Evolutionary conservation across 2,797 vertebrate species (phyloP).

Genomic region (Alfaro cultratus): DNA sequence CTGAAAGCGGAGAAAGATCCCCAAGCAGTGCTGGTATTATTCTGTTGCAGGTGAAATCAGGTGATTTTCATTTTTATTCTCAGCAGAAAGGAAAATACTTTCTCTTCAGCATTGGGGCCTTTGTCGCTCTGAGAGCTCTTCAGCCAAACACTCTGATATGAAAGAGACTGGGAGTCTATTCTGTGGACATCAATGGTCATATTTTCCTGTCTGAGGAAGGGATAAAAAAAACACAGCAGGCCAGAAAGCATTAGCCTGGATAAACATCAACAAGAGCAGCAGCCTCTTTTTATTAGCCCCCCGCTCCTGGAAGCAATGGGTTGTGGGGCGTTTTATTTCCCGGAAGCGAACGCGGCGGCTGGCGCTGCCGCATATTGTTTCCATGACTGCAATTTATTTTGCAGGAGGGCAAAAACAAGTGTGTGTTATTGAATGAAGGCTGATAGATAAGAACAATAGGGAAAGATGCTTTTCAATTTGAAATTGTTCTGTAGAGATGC

Average conservation of each 20-base stretch:
- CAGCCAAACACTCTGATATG: slow-evolving; percentile 41
- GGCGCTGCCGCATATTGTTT: slow-evolving; percentile 68
- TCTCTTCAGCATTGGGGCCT: slow-evolving; percentile 22
- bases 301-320: slow-evolving; percentile 49
- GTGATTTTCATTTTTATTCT: slow-evolving; percentile 16
- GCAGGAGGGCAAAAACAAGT: slow-evolving; percentile 56
- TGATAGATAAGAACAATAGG: slow-evolving; percentile 74
- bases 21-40: slow-evolving; percentile 4
- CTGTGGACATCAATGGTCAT: slow-evolving; percentile 57
- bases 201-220: slow-evolving; percentile 44
- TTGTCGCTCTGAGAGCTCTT: slow-evolving; percentile 50
- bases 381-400: slow-evolving; percentile 75
- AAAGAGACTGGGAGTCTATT: slow-evolving; percentile 49
- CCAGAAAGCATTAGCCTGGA: slow-evolving; percentile 66
- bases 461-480: slow-evolving; percentile 71
- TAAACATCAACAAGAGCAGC: slow-evolving; percentile 66
- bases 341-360: slow-evolving; percentile 46
- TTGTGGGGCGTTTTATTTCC: slow-evolving; percentile 68
- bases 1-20: slow-evolving; percentile 12
- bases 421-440: slow-evolving; percentile 59
- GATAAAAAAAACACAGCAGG: slow-evolving; percentile 56
- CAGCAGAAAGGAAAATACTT: slow-evolving; percentile 1
- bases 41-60: slow-evolving; percentile 15
- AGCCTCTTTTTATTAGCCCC: slow-evolving; percentile 67
- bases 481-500: slow-evolving; percentile 59